phyloP scores from a whole-genome alignment of 2,113 vertebrate genomes.

The Macrotus californicus region DNA sequence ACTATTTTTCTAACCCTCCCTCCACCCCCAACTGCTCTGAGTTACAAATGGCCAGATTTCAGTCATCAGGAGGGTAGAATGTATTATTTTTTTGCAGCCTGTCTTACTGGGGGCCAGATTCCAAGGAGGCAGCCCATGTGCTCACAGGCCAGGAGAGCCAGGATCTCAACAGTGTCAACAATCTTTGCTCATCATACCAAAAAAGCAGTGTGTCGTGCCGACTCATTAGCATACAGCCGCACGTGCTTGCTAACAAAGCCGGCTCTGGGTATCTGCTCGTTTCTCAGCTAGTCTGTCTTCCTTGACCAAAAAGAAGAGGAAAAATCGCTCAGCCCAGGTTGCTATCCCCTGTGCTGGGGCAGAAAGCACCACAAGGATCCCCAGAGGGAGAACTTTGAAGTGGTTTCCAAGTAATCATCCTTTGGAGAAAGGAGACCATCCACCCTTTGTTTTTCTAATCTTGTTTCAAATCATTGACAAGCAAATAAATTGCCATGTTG shows the following conservation, averaged over 20 bases:
- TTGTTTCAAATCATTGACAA: constrained; percentile 59
- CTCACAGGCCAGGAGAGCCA: constrained; percentile 76
- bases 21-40: neutral
- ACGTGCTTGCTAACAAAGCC: constrained; percentile 81
- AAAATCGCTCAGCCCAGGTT: constrained; percentile 38
- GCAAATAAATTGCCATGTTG: constrained; percentile 42
- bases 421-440: neutral
- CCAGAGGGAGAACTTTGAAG: neutral
- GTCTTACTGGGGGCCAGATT: constrained; percentile 74
- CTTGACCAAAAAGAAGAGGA: constrained; percentile 68
- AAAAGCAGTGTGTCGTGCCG: constrained; percentile 75
- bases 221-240: constrained; percentile 80
- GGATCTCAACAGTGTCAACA: constrained; percentile 81
- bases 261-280: constrained; percentile 58
- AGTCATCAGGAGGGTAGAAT: constrained; percentile 56
- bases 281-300: constrained; percentile 69
- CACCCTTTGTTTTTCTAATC: constrained; percentile 69
- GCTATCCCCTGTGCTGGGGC: constrained; percentile 36
- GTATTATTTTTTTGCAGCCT: constrained; percentile 74
- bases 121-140: constrained; percentile 74
- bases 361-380: constrained; percentile 64
- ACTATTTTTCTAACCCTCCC: neutral
- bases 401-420: neutral
- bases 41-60: constrained; percentile 61
- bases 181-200: constrained; percentile 77